A percentile compares a stretch with the other conserved stretches of the same genome.
Evolutionary conservation across 2,113 vertebrate genomes (phyloP).

Genomic region (Tychaedon coryphoeus): DNA sequence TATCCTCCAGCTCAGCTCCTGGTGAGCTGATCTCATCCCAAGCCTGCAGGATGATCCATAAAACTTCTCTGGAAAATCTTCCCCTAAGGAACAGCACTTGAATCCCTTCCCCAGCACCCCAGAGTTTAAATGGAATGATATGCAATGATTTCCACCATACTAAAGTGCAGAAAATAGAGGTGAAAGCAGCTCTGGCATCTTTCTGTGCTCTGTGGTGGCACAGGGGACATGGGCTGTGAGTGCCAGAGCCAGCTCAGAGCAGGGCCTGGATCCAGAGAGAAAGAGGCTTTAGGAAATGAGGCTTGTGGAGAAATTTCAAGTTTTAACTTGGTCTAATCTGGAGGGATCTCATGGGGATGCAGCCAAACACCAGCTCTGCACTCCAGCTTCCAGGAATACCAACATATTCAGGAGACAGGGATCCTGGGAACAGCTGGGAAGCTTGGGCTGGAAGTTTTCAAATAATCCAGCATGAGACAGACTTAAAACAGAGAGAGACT

Average conservation of each 20-base stretch:
- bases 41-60: neutral
- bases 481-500: neutral
- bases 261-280: neutral
- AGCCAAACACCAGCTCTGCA: neutral
- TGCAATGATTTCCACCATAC: neutral
- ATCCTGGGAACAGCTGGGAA: neutral
- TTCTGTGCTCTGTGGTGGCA: neutral
- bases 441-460: neutral
- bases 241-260: neutral
- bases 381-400: neutral
- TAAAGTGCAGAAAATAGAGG: fast-evolving
- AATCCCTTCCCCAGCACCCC: neutral
- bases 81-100: neutral
- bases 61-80: neutral
- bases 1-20: neutral
- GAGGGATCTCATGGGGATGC: neutral
- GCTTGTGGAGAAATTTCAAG: neutral
- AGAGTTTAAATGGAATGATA: neutral
- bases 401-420: fast-evolving
- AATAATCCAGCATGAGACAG: neutral
- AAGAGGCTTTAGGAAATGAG: neutral
- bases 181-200: neutral
- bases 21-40: neutral
- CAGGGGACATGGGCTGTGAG: fast-evolving
- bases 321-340: neutral